Percentiles rank a stretch among this genome's conserved stretches.
These are phyloP conservation scores for Phodopus roborovskii DNA, from an alignment of 2,113 vertebrate species.

Conservation along the genomic window DNA sequence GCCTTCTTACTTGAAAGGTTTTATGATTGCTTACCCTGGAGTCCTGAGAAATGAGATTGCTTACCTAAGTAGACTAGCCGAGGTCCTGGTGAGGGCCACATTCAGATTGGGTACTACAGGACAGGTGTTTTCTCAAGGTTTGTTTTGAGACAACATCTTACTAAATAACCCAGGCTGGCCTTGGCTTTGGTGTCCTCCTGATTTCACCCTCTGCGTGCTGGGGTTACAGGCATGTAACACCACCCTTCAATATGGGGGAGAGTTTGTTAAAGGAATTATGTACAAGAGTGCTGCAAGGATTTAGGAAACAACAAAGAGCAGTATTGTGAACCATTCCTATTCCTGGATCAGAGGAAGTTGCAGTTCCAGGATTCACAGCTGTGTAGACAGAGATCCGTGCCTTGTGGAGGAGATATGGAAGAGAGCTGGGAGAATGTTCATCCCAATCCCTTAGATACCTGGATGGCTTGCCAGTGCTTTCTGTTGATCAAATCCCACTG, in stretches of 20 bases:
- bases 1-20: background rate
- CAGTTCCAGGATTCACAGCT: background rate
- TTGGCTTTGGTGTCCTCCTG: background rate
- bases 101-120: background rate
- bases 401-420: background rate
- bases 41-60: background rate
- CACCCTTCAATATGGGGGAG: background rate
- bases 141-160: background rate
- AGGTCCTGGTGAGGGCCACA: background rate
- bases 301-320: background rate
- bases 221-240: background rate
- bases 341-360: too few species aligned
- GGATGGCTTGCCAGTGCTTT: background rate
- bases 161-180: background rate
- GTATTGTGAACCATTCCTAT: background rate
- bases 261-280: slow-evolving; percentile 14
- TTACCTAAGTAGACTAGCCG: background rate
- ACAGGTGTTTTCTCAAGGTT: background rate
- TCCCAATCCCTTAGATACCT: background rate
- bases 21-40: background rate
- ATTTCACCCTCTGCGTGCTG: background rate
- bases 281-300: background rate
- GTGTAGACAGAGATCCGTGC: background rate
- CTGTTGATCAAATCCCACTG: background rate
- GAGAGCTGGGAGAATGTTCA: background rate